Evolutionary conservation across 2,113 vertebrate species (phyloP).

Genomic region (Meriones unguiculatus): DNA sequence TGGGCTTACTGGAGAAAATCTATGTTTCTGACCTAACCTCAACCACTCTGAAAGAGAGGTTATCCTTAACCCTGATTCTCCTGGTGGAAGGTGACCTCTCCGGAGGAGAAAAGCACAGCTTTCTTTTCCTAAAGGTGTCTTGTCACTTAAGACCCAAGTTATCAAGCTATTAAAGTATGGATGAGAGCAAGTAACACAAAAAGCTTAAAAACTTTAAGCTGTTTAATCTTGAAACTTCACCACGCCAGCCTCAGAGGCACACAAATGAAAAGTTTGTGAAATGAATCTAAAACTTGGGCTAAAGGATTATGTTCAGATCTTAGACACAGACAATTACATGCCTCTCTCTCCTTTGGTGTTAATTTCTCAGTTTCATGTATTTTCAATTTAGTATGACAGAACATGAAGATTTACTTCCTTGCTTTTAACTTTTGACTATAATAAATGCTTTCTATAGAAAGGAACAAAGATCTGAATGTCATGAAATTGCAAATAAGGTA

Average conservation of each 20-base stretch:
- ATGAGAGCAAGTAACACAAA: neutral
- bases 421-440: conserved; percentile 5
- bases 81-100: neutral
- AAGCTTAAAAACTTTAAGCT: conserved; percentile 50
- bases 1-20: conserved; percentile 42
- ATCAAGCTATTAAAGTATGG: neutral
- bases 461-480: conserved; percentile 45
- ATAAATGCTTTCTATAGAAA: conserved; percentile 40
- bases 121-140: conserved; percentile 13
- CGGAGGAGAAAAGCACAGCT: neutral
- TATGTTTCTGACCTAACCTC: conserved; percentile 4
- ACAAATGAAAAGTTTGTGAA: neutral
- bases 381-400: conserved; percentile 60
- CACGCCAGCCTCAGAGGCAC: neutral
- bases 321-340: conserved; percentile 36
- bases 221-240: conserved; percentile 30
- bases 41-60: neutral
- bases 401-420: conserved; percentile 28
- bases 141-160: conserved; percentile 31
- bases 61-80: neutral
- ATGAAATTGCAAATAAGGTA: conserved; percentile 52
- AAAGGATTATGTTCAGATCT: conserved; percentile 27
- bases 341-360: neutral
- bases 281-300: conserved; percentile 6
- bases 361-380: conserved; percentile 22